Evolutionary conservation across 1,140 invertebrate genomes (phyloP).

Genomic region (Cyrtorhinus lividipennis): DNA sequence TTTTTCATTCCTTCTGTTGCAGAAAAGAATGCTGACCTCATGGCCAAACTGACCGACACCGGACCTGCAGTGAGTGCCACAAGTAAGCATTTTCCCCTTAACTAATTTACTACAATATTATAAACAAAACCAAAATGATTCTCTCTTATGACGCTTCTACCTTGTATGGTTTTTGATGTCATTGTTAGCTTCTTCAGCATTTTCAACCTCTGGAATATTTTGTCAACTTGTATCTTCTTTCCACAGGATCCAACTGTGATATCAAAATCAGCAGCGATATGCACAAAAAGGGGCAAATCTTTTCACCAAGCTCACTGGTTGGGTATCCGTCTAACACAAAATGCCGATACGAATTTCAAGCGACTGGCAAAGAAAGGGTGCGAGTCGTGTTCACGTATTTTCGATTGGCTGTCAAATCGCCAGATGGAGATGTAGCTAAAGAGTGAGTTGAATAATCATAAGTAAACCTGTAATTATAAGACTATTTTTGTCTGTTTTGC

Average conservation of each 20-base stretch:
- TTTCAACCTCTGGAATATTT: no score
- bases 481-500: no score
- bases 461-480: background rate
- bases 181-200: no score
- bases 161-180: no score
- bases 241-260: constrained; percentile 61
- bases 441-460: constrained; percentile 40
- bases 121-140: no score
- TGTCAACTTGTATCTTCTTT: constrained; percentile 23
- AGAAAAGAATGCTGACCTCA: background rate
- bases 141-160: no score
- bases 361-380: constrained; percentile 62
- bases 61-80: constrained; percentile 19
- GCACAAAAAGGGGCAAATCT: constrained; percentile 60
- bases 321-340: constrained; percentile 55
- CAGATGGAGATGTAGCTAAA: constrained; percentile 34
- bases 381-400: constrained; percentile 64
- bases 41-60: background rate
- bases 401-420: constrained; percentile 35
- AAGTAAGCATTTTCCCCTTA: constrained; percentile 12
- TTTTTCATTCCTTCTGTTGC: constrained; percentile 26
- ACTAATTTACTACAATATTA: no score
- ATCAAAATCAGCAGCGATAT: constrained; percentile 58
- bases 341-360: constrained; percentile 72
- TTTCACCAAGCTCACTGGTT: constrained; percentile 58